Conservation (phyloP, 2,888 invertebrate genomes). For the Drosophila mimica region DNA sequence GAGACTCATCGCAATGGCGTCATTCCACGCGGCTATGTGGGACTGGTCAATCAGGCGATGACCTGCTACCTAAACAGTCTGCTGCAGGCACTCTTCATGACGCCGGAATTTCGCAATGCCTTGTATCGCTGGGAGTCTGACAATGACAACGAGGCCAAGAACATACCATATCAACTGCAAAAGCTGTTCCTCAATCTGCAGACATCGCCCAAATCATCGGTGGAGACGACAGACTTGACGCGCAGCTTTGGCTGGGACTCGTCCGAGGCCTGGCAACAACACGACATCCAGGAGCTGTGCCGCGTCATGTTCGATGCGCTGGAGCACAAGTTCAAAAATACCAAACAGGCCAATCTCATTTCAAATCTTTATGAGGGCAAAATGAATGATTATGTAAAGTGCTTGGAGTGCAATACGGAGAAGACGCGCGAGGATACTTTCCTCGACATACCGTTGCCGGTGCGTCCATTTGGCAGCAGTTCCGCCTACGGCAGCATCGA, state of each 20-base stretch:
- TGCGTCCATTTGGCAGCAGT: constrained; percentile 92
- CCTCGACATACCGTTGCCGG: constrained; percentile 93
- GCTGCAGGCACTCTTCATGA: constrained; percentile 95
- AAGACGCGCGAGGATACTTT: constrained; percentile 93
- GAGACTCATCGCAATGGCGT: constrained; percentile 32
- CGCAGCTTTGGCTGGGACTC: constrained; percentile 96
- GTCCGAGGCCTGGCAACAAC: constrained; percentile 95
- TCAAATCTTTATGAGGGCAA: constrained; percentile 91
- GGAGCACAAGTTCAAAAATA: constrained; percentile 93
- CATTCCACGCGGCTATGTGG: constrained; percentile 87
- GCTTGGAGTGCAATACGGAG: constrained; percentile 93
- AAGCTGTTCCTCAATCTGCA: constrained; percentile 93
- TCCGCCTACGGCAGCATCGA: constrained; percentile 92
- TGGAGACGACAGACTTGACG: constrained; percentile 94
- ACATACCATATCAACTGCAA: constrained; percentile 94
- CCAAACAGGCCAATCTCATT: constrained; percentile 92
- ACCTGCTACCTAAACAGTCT: constrained; percentile 96
- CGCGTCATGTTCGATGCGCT: constrained; percentile 96
- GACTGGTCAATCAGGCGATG: constrained; percentile 95
- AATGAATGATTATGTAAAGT: constrained; percentile 95
- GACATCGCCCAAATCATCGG: constrained; percentile 91
- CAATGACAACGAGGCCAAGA: constrained; percentile 89
- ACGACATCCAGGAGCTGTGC: constrained; percentile 95
- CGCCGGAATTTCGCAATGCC: constrained; percentile 95
- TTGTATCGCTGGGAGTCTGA: constrained; percentile 93